Evolutionary conservation across 2,113 vertebrate genomes (phyloP).

Genomic region (Lagenorhynchus albirostris): DNA sequence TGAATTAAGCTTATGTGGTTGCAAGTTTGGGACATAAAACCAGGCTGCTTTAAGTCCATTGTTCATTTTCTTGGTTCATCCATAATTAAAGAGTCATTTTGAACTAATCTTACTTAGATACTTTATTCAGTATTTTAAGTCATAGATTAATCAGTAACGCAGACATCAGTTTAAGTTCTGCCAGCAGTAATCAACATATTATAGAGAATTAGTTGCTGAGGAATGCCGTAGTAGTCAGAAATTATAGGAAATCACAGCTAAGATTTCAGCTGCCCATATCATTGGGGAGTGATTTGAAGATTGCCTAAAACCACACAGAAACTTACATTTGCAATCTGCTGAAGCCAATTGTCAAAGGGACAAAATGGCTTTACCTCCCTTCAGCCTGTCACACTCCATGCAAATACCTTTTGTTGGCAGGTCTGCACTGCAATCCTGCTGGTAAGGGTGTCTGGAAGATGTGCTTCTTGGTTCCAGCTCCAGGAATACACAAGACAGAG

Average conservation of each 20-base stretch:
- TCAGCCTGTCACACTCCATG: not conserved
- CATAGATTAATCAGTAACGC: not conserved
- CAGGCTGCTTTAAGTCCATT: not conserved
- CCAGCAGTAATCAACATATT: not conserved
- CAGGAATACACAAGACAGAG: not conserved
- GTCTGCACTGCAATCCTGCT: not conserved
- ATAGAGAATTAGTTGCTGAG: not conserved
- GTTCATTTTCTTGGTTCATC: not conserved
- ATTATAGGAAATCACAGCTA: not conserved
- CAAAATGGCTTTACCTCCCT: not conserved
- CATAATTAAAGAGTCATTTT: not conserved
- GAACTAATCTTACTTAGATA: not conserved
- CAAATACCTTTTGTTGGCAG: not conserved
- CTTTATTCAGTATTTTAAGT: not conserved
- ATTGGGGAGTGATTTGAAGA: not conserved
- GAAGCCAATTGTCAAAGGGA: not conserved
- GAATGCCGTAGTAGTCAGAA: not conserved
- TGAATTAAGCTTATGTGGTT: not conserved
- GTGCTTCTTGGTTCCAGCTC: not conserved
- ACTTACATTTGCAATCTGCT: not conserved
- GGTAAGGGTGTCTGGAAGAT: not conserved
- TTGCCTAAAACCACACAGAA: not conserved
- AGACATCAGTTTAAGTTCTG: not conserved
- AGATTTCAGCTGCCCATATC: not conserved
- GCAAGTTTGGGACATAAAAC: not conserved